Evolutionary conservation across 2,113 vertebrate genomes (phyloP).

Genomic region (Sarotherodon lohbergeri): DNA sequence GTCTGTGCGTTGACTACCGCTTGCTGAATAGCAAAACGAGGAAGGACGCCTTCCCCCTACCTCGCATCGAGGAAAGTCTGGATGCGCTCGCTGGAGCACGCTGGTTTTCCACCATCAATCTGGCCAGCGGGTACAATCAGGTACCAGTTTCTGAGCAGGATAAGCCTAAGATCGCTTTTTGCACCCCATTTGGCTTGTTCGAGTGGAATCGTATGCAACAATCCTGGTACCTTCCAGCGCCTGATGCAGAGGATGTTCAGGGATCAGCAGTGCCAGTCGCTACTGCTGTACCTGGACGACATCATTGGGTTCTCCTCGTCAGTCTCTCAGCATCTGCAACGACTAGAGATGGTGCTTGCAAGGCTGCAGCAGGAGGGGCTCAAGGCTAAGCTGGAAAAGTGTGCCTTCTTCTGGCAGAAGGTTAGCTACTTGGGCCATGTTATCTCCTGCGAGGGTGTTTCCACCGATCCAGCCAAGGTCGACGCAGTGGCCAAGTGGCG

Average conservation of each 20-base stretch:
- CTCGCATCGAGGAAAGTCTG: not conserved
- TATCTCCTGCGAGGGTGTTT: not conserved
- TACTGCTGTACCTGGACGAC: not conserved
- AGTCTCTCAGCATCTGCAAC: not conserved
- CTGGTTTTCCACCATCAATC: not conserved
- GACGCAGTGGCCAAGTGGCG: not conserved
- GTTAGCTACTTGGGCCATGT: not conserved
- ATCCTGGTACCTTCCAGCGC: not conserved
- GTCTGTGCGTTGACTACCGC: not conserved
- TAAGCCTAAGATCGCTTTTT: not conserved
- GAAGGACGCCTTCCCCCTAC: not conserved
- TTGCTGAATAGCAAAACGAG: not conserved
- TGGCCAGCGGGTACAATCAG: not conserved
- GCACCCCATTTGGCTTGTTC: not conserved
- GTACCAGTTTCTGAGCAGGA: not conserved
- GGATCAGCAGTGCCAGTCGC: not conserved
- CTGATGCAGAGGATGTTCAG: not conserved
- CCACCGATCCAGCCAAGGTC: not conserved
- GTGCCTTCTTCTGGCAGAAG: not conserved
- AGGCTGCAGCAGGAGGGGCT: not conserved
- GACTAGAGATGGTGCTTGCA: not conserved
- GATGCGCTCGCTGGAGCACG: not conserved
- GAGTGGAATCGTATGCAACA: not conserved
- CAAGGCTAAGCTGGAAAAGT: not conserved
- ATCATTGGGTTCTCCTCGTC: not conserved